A percentile compares a stretch with the other conserved stretches of the same genome.
Evolutionary conservation across 1,140 invertebrate genomes (phyloP).

Genomic region (Papilio polyxenes): DNA sequence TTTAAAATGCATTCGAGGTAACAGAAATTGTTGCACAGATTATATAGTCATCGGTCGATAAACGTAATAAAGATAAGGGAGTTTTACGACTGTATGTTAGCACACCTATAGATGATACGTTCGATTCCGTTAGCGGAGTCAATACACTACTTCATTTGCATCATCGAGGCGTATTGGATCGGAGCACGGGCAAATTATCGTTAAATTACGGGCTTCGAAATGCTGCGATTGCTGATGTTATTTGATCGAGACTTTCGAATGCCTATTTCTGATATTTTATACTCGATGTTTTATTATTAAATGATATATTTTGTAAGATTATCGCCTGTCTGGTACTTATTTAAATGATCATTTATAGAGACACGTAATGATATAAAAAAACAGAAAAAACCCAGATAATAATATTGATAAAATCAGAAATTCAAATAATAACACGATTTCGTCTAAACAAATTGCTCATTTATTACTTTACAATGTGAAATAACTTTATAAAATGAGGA

Average conservation of each 20-base stretch:
- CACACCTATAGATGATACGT: slow-evolving; percentile 30
- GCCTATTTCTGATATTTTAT: slow-evolving; percentile 7
- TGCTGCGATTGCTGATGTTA: slow-evolving; percentile 27
- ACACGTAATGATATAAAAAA: neutral
- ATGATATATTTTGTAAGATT: neutral
- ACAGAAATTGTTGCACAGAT: slow-evolving; percentile 30
- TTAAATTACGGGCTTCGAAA: slow-evolving; percentile 32
- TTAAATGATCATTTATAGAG: neutral
- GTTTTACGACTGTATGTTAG: slow-evolving; percentile 18
- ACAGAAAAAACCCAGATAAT: neutral
- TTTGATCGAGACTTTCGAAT: slow-evolving; percentile 29
- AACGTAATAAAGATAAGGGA: slow-evolving; percentile 30
- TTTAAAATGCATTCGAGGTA: slow-evolving; percentile 19
- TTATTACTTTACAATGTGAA: too few species aligned
- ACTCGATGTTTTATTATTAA: slow-evolving; percentile 8
- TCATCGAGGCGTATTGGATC: slow-evolving; percentile 30
- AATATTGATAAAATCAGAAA: neutral
- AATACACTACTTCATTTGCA: slow-evolving; percentile 33
- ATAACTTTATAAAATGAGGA: too few species aligned
- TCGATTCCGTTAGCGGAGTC: slow-evolving; percentile 26
- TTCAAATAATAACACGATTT: too few species aligned
- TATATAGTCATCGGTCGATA: slow-evolving; percentile 16
- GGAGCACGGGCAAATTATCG: slow-evolving; percentile 26
- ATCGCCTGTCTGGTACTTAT: neutral
- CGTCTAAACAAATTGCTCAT: too few species aligned